phyloP scores from a whole-genome alignment of 2,113 vertebrate species.

The Nymphicus hollandicus region DNA sequence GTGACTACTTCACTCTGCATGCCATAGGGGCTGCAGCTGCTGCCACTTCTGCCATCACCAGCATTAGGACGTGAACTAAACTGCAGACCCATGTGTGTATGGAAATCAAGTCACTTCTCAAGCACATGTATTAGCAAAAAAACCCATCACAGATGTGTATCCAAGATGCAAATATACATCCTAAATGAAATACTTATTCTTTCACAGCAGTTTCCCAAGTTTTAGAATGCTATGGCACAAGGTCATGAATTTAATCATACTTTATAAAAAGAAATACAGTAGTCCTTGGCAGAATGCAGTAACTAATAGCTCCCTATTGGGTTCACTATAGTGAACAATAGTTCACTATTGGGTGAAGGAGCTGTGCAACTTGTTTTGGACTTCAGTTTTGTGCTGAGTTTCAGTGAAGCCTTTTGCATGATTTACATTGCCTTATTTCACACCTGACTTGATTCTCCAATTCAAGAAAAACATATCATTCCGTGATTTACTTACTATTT shows the following conservation, averaged over 20 bases:
- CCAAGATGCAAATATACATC: constrained; percentile 13
- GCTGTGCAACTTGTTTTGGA: background rate
- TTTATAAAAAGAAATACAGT: background rate
- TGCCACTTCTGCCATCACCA: constrained; percentile 31
- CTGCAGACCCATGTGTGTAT: background rate
- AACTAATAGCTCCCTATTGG: background rate
- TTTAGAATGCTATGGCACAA: background rate
- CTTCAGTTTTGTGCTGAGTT: background rate
- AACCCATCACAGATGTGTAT: background rate
- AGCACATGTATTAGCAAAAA: background rate
- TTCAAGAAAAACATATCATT: background rate
- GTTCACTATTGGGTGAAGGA: background rate
- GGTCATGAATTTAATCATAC: background rate
- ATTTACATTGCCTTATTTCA: background rate
- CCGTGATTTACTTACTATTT: background rate
- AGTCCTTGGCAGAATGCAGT: background rate
- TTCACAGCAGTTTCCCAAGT: background rate
- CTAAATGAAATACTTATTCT: background rate
- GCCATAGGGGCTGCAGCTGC: background rate
- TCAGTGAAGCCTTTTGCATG: background rate
- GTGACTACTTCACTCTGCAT: background rate
- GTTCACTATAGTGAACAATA: background rate
- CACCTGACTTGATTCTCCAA: background rate
- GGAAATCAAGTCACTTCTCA: background rate
- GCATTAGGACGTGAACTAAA: background rate